These are phyloP conservation scores for Diplodus puntazzo DNA, from an alignment of 2,797 vertebrate genomes.

Conservation along the genomic window DNA sequence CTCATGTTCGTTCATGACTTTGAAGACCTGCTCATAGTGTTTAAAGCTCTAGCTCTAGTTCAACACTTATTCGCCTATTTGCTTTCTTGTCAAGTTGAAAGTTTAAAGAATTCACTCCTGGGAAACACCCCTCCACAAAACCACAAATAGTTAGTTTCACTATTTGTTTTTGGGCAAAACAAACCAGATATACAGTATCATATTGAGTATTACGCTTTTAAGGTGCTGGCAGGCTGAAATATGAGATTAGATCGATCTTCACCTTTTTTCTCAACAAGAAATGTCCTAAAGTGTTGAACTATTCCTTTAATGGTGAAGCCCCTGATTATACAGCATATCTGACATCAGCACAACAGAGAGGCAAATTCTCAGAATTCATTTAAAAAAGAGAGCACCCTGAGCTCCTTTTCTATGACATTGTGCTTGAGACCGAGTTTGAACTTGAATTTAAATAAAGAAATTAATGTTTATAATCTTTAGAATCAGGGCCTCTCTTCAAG, in stretches of 20 bases:
- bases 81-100: too few relatives aligned
- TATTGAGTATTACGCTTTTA: too few relatives aligned
- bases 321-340: background rate
- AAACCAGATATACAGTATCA: background rate
- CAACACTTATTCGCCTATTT: too few relatives aligned
- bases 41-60: background rate
- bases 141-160: background rate
- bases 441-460: background rate
- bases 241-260: background rate
- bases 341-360: background rate
- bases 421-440: background rate
- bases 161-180: background rate
- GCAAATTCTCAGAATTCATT: background rate
- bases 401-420: background rate
- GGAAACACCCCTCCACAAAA: background rate
- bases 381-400: background rate
- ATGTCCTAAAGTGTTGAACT: background rate
- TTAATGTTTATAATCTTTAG: too few relatives aligned
- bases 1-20: constrained; percentile 7
- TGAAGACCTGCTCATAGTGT: background rate
- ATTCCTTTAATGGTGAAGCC: background rate
- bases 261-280: background rate
- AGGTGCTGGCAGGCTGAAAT: background rate
- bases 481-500: too few relatives aligned
- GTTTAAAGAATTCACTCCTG: too few relatives aligned